Evolutionary conservation across 2,888 invertebrate genomes (phyloP), one percentile per base, ranked within the genome.

Genomic region (Liposcelis brunnea): DNA sequence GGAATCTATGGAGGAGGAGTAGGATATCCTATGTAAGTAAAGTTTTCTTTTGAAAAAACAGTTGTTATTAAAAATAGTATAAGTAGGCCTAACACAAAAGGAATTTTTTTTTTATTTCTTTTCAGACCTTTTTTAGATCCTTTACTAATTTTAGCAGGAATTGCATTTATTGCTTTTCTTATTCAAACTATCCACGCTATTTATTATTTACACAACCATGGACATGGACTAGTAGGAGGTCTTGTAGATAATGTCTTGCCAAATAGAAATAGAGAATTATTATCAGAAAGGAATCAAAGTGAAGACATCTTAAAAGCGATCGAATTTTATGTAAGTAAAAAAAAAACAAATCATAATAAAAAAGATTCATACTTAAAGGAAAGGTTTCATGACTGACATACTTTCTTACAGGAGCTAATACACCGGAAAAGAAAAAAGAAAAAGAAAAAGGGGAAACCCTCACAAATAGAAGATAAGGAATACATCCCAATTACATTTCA

Each of bases 261-360:
- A 19, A 40, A 7, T 6, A 19, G 11, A 6, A 35, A 14, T 15
- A 16, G 40, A 6, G 19, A n/a, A 19, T n/a, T 19, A 19, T 12
- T 12, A 12, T 6, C 19, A 7, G 19, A 19, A 6, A 8, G 7
- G 6, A n/a, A 40, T 15, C 7, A n/a, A 14, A 12, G 7, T 19
- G 16, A 14, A 14, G 40, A 40, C 7, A 40, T 40, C 19, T 40
- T 40, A 21, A 19, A 16, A 19, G 19, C 40, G 3, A 40, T 40
- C 16, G n/a, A 19, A 19, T n/a, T 18, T 18, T 40, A 40, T 40
- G 40, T 40, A 40, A 40, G 40, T 40, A 16, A 19, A 40, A 40
- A 16, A 16, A 35, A 10, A 7, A 6, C 8, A 26, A 26, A 26
- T 26, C 26, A 6, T 8, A 26, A 26, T 6, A 4, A 26, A 26